phyloP scores from a whole-genome alignment of 2,113 vertebrate genomes.

The Pseudorasbora parva region DNA sequence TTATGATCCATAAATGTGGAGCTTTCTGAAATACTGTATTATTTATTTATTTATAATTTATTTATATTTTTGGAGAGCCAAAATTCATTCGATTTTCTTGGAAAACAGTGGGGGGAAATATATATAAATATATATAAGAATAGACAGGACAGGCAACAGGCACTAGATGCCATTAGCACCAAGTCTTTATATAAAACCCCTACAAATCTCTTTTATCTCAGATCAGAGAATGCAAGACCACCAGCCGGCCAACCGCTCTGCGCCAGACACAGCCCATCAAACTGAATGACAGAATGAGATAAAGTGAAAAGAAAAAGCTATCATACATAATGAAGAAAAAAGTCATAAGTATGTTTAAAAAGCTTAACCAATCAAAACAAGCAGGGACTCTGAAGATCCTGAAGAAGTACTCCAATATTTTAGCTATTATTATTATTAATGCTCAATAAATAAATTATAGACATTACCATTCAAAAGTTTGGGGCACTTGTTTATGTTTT shows the following conservation, averaged over 20 bases:
- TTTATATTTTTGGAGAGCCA: background rate
- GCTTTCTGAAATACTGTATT: conserved; percentile 40
- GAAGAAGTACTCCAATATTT: no score
- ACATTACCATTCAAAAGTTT: no score
- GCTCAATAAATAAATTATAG: no score
- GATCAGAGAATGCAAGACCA: conserved; percentile 41
- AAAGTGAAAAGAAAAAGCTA: conserved; percentile 2
- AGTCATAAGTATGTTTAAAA: background rate
- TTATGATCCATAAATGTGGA: conserved; percentile 62
- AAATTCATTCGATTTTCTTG: conserved; percentile 24
- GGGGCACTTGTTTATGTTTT: no score
- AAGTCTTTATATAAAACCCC: background rate
- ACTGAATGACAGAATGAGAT: conserved; percentile 18
- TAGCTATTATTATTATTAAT: no score
- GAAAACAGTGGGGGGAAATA: background rate
- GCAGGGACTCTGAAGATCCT: no score
- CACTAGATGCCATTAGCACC: background rate
- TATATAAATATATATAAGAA: background rate
- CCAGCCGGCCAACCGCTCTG: conserved; percentile 18
- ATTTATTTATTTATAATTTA: conserved; percentile 20
- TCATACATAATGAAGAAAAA: background rate
- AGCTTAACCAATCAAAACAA: background rate
- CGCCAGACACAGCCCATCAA: conserved; percentile 16
- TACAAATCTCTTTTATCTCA: conserved; percentile 40
- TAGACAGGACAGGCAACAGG: background rate